Base-by-base conservation (phyloP, 2,113 vertebrate genomes). In the Lamprotornis superbus region DNA sequence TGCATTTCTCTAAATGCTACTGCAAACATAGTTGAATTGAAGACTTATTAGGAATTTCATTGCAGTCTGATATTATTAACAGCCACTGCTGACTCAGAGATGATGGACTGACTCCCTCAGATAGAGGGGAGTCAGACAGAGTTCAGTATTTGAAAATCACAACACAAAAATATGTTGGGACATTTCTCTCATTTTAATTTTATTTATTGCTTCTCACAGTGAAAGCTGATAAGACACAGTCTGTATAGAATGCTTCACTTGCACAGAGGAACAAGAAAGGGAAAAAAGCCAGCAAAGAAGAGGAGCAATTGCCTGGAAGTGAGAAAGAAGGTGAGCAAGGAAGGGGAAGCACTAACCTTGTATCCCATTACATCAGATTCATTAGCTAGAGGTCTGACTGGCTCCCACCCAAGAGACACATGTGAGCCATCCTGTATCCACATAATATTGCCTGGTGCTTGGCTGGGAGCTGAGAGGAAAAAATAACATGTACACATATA, bases 331-430 rank as follows among this genome's bases (percentile, higher is more conserved):
- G 60, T 65, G 57, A 83, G 40, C 7, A 79, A 94, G 59, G 61
- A 61, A 74, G 27, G 30, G 16, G 28, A 71, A 73, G 30, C 25
- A 96, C 98, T 97, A 87, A 99, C 99, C 99, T 99, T 99, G 92
- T 99, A 99, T 42, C 99, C 99, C 91, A 99, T 98, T 94, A 99
- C 99, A 61, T 99, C 98, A 11, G 99, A 99, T 94, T 99, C 99
- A 30, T 99, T 99, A 93, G 98, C 98, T 84, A 98, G 97, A 33
- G 99, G 97, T 95, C 94, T 98, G 69, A 99, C 99, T 5, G 99
- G 99, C 65, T 99, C 99, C 99, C 99, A 99, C 67, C 96, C 98
- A 83, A 99, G 96, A 69, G 99, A 98, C 47, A 99, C 98, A 37
- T 99, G 98, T 83, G 99, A 98, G 4, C 99, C 99, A 30, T 99